phyloP scores from a whole-genome alignment of 2,113 vertebrate species.

The Talpa occidentalis region DNA sequence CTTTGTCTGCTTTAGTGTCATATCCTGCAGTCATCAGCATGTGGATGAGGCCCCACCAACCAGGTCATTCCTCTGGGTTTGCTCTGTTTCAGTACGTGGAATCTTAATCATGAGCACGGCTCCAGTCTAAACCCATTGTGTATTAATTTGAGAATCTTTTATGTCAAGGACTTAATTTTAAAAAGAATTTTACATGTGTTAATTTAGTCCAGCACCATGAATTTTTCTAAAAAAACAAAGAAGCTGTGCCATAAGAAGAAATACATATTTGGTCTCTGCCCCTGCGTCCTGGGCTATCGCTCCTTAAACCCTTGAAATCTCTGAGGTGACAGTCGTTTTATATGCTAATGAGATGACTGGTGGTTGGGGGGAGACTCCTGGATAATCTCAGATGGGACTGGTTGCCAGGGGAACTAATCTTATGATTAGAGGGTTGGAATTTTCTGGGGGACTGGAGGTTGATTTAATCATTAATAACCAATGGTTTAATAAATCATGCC shows the following conservation, averaged over 20 bases:
- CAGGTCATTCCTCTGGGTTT: too few species aligned
- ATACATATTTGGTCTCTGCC: not conserved
- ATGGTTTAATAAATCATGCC: not conserved
- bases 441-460: not conserved
- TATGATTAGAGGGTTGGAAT: not conserved
- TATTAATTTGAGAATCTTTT: not conserved
- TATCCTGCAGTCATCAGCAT: too few species aligned
- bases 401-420: not conserved
- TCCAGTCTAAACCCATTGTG: not conserved
- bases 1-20: too few species aligned
- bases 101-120: conserved; percentile 16
- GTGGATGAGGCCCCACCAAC: not conserved
- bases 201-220: not conserved
- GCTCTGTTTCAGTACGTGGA: not conserved
- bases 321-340: not conserved
- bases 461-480: not conserved
- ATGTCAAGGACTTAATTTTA: conserved; percentile 32
- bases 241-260: not conserved
- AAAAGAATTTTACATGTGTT: not conserved
- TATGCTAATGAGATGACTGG: not conserved
- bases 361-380: not conserved
- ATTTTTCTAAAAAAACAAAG: conserved; percentile 52
- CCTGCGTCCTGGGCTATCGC: not conserved
- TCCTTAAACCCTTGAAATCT: not conserved
- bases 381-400: not conserved